phyloP scores from a whole-genome alignment of 2,113 vertebrate species.

The Xiphophorus hellerii region DNA sequence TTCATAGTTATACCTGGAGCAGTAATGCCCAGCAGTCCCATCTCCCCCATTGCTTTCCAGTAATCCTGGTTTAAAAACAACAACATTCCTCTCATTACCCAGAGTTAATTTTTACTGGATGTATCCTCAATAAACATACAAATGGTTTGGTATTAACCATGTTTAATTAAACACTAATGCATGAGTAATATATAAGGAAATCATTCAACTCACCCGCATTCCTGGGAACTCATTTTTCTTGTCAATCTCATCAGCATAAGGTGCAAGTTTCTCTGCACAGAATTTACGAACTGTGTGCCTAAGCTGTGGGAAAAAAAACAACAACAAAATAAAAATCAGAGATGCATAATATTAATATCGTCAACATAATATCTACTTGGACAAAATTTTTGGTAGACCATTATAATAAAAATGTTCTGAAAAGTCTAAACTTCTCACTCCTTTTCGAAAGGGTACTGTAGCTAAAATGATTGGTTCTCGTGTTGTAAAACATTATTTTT shows the following conservation, averaged over 20 bases:
- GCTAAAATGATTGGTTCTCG: too few relatives aligned
- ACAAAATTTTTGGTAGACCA: too few relatives aligned
- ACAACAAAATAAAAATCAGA: not conserved
- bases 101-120: not conserved
- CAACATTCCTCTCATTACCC: not conserved
- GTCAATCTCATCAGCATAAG: conserved; percentile 93
- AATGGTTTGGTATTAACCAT: not conserved
- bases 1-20: conserved; percentile 86
- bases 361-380: not conserved
- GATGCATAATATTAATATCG: not conserved
- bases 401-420: too few relatives aligned
- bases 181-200: not conserved
- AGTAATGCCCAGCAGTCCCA: conserved; percentile 95
- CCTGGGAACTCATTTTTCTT: conserved; percentile 89
- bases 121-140: not conserved
- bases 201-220: conserved; percentile 84
- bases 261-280: conserved; percentile 88
- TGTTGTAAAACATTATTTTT: too few relatives aligned
- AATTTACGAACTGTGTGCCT: conserved; percentile 89
- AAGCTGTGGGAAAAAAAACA: conserved; percentile 79
- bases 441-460: too few relatives aligned
- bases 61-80: conserved; percentile 79
- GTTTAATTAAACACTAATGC: not conserved
- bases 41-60: conserved; percentile 91
- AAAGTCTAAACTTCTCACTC: too few relatives aligned